Evolutionary conservation across 2,888 invertebrate genomes (phyloP), one percentile per base, ranked within the genome.

Genomic region (Coelogynopora nodosa): DNA sequence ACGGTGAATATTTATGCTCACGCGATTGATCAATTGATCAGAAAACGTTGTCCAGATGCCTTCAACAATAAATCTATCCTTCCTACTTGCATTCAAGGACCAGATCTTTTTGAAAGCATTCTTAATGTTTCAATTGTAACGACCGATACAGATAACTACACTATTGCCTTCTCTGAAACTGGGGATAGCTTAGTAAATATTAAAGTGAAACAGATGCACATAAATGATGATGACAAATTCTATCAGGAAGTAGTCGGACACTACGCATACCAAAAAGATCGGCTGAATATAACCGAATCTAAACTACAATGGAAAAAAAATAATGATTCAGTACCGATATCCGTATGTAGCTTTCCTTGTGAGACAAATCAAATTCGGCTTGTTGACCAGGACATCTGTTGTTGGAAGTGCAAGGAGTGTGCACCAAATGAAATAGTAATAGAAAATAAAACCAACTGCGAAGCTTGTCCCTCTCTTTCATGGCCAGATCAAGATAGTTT

Each of bases 361-460:
- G 18, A 49, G 49, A 18, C 5, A 49, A 49, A 49, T 18, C 5
- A 5, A 49, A 49, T 49, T 49, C 49, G 5, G 49, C 49, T 49
- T 49, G 49, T 49, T 5, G 49, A 86, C 80, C 88, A 88, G 80
- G 82, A 87, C 1, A 28, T 84, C 0, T 89, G 89, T 67, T 89
- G 89, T 86, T 89, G 89, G 89, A 85, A 88, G 26, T 89, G 89
- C 85, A 74, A 80, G 13, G n/a, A 29, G 0, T 89, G 89, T 67
- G 80, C 88, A 2, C 85, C 84, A 0, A 89, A 89, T 84, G 89
- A 89, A 74, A 74, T 84, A 1, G 31, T 88, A 18, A 67, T 80
- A 13, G n/a, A 81, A 0, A 87, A 88, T n/a, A 82, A 67, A 28
- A 89, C 88, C 1, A 82, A 86, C 29, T 89, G 89, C 30, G 28